These are phyloP conservation scores for Etheostoma nigrum DNA, from an alignment of 2,797 vertebrate species.

Conservation along the genomic window DNA sequence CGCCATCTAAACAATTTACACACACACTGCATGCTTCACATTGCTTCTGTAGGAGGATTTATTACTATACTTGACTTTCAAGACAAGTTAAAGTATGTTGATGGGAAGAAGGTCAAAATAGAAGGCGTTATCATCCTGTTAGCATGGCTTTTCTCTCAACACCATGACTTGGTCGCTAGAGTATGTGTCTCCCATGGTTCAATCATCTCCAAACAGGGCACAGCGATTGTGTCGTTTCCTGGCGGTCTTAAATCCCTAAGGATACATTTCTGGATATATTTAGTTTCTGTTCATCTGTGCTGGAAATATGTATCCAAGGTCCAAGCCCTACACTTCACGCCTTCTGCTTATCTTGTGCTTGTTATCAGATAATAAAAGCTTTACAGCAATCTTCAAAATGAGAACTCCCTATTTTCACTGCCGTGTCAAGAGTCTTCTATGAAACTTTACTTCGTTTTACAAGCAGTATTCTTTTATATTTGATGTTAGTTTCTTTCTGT, in stretches of 20 bases:
- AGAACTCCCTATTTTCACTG: not conserved
- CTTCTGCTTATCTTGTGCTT: slow-evolving; percentile 24
- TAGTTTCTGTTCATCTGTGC: slow-evolving; percentile 31
- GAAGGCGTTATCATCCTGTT: not conserved
- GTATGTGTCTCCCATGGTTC: slow-evolving; percentile 17
- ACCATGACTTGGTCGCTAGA: not conserved
- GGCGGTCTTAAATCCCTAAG: slow-evolving; percentile 19
- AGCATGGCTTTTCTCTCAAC: slow-evolving; percentile 4
- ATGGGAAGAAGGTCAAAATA: not conserved
- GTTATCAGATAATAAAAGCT: slow-evolving; percentile 42
- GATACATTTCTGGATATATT: slow-evolving; percentile 32
- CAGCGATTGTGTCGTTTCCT: slow-evolving; percentile 28
- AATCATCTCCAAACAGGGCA: slow-evolving; percentile 20
- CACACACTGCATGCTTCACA: not conserved
- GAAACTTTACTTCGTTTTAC: not conserved
- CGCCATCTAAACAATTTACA: slow-evolving; percentile 25
- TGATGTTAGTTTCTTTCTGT: not conserved
- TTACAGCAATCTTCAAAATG: slow-evolving; percentile 36
- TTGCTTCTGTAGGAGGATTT: not conserved
- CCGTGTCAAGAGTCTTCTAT: not conserved
- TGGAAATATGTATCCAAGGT: slow-evolving; percentile 47
- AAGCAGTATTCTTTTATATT: not conserved
- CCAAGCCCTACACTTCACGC: slow-evolving; percentile 24
- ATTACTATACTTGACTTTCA: not conserved
- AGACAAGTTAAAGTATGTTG: slow-evolving; percentile 2